A percentile compares a stretch with the other conserved stretches of the same genome.
Conservation (phyloP, 2,888 invertebrate genomes). For the Octonoba sinensis region DNA sequence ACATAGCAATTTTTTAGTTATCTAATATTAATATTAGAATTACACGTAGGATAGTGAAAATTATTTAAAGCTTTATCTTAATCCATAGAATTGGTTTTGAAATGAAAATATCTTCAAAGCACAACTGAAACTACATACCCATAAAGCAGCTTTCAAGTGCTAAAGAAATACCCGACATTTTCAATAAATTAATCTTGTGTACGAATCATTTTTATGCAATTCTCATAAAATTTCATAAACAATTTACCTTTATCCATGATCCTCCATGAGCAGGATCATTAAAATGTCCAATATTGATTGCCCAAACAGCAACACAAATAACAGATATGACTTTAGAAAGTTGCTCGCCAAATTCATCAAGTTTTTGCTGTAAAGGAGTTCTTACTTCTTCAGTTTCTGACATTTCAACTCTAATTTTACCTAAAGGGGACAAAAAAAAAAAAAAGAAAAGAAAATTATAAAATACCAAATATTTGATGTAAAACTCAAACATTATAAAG, state of each 20-base stretch:
- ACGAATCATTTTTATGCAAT: too few relatives aligned
- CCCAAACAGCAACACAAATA: slow-evolving; percentile 99
- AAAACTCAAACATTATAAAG: background rate
- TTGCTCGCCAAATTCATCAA: slow-evolving; percentile 99
- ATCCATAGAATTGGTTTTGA: too few relatives aligned
- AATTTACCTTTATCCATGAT: slow-evolving; percentile 91
- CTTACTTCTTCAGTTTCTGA: slow-evolving; percentile 99
- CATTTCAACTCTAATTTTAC: slow-evolving; percentile 99
- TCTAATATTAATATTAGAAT: too few relatives aligned
- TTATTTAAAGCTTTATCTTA: too few relatives aligned
- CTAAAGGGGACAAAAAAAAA: slow-evolving; percentile 66
- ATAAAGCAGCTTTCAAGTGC: too few relatives aligned
- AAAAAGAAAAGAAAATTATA: background rate
- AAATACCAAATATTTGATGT: background rate
- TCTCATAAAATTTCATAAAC: too few relatives aligned
- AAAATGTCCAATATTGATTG: slow-evolving; percentile 99
- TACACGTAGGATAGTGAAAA: too few relatives aligned
- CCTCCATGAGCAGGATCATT: slow-evolving; percentile 99
- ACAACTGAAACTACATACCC: too few relatives aligned
- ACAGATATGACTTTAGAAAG: slow-evolving; percentile 99
- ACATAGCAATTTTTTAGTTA: too few relatives aligned
- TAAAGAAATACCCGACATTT: too few relatives aligned
- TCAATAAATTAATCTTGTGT: background rate
- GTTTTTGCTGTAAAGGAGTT: slow-evolving; percentile 99
- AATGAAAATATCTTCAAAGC: too few relatives aligned